Percentiles rank a stretch among this genome's conserved stretches.
These are phyloP conservation scores for Eclectus roratus DNA, from an alignment of 2,113 vertebrate genomes.

Conservation along the genomic window DNA sequence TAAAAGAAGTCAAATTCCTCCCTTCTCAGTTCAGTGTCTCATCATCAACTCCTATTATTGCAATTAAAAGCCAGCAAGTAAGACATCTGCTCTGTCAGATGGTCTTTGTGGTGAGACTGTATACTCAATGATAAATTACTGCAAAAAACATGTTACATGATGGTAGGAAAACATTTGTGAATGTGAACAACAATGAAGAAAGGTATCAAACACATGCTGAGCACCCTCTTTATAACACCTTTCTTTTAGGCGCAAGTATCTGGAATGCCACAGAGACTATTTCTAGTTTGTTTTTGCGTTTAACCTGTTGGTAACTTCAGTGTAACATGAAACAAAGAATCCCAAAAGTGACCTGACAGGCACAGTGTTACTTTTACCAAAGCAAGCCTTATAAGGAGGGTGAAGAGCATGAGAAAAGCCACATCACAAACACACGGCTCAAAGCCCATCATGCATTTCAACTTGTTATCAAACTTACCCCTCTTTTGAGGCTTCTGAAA, in stretches of 20 bases:
- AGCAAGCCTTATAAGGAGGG: slow-evolving; percentile 80
- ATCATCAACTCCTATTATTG: background rate
- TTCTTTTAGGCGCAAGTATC: slow-evolving; percentile 48
- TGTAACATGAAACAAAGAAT: background rate
- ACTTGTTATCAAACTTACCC: slow-evolving; percentile 87
- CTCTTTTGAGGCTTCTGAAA: slow-evolving; percentile 90
- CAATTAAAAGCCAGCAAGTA: background rate
- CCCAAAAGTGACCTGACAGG: background rate
- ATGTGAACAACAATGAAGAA: slow-evolving; percentile 71
- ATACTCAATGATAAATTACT: slow-evolving; percentile 66
- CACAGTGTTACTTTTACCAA: slow-evolving; percentile 28
- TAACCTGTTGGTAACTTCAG: slow-evolving; percentile 27
- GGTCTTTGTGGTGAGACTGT: background rate
- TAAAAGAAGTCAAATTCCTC: background rate
- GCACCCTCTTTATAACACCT: slow-evolving; percentile 82
- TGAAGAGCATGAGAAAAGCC: slow-evolving; percentile 78
- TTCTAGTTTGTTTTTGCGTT: background rate
- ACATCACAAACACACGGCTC: slow-evolving; percentile 77
- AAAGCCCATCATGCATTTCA: slow-evolving; percentile 82
- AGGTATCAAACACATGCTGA: slow-evolving; percentile 73
- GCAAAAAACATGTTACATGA: slow-evolving; percentile 64
- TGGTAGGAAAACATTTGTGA: slow-evolving; percentile 72
- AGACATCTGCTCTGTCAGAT: background rate
- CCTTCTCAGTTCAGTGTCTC: background rate
- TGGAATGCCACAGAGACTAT: slow-evolving; percentile 35